A percentile compares a stretch with the other conserved stretches of the same genome.
These are phyloP conservation scores for Nematostella vectensis DNA, from an alignment of 92 coral and sea anemone genomes.

Conservation along the genomic window DNA sequence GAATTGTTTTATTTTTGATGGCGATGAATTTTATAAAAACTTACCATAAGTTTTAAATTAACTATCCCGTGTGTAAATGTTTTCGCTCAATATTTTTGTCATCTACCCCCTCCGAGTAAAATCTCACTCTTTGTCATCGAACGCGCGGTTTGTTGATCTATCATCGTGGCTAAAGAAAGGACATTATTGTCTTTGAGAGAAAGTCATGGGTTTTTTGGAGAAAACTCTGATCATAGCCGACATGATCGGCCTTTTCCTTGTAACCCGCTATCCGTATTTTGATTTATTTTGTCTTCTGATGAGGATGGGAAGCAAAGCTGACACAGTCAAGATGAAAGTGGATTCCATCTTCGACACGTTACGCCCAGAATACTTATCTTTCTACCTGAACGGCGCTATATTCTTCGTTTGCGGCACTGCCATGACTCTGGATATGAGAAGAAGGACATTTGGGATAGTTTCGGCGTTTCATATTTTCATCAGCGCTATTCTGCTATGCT, in stretches of 20 bases:
- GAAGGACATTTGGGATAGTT: slow-evolving; percentile 65
- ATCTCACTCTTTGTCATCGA: too few species aligned
- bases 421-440: slow-evolving; percentile 76
- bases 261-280: slow-evolving; percentile 87
- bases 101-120: too few species aligned
- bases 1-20: too few species aligned
- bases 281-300: slow-evolving; percentile 67
- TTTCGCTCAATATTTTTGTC: too few species aligned
- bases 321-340: slow-evolving; percentile 9
- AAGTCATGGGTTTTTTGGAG: slow-evolving; percentile 54
- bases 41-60: too few species aligned
- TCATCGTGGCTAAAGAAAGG: too few species aligned
- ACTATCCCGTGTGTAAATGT: too few species aligned
- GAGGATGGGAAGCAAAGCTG: slow-evolving; percentile 49
- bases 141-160: too few species aligned
- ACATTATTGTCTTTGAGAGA: too few species aligned
- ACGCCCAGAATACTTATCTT: slow-evolving; percentile 39
- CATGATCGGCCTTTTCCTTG: slow-evolving; percentile 60
- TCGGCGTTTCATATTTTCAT: slow-evolving; percentile 66
- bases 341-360: slow-evolving; percentile 44
- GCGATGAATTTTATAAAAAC: too few species aligned
- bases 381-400: slow-evolving; percentile 63
- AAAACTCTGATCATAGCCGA: slow-evolving; percentile 63
- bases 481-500: slow-evolving; percentile 40
- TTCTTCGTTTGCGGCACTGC: slow-evolving; percentile 90